A percentile compares a stretch with the other conserved stretches of the same genome.
These are phyloP conservation scores for Electrophaes corylata DNA, from an alignment of 2,888 invertebrate genomes.

Conservation along the genomic window DNA sequence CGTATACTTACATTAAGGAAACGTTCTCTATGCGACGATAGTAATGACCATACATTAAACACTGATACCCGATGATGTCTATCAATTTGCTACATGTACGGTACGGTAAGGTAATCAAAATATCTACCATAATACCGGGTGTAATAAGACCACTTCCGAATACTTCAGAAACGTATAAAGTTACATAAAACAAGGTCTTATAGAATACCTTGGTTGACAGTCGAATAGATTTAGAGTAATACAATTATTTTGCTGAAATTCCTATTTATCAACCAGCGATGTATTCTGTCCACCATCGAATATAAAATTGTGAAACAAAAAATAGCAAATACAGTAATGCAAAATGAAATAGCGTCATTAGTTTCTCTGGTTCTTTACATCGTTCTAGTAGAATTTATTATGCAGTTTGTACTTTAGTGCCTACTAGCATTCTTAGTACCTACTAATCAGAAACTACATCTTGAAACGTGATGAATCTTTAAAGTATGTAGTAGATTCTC, in stretches of 20 bases:
- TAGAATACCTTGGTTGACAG: no score
- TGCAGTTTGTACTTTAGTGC: no score
- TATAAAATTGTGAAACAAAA: neutral
- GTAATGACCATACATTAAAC: constrained; percentile 42
- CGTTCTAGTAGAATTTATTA: no score
- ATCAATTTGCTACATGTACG: constrained; percentile 32
- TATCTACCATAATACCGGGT: neutral
- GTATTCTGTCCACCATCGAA: no score
- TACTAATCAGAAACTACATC: neutral
- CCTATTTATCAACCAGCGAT: no score
- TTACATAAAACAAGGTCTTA: neutral
- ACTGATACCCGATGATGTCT: constrained; percentile 45
- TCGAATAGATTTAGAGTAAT: no score
- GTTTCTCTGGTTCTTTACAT: neutral
- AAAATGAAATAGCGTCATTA: neutral
- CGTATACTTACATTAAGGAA: constrained; percentile 64
- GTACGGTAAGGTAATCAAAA: neutral
- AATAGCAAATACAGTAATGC: neutral
- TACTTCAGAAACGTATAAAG: neutral
- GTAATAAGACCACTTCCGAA: no score
- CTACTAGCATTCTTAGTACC: no score
- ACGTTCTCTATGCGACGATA: constrained; percentile 48
- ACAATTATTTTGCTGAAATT: no score
- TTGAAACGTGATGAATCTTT: neutral
- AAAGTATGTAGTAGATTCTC: neutral